A percentile compares a stretch with the other conserved stretches of the same genome.
Evolutionary conservation across 2,113 vertebrate species (phyloP).

Genomic region (Microcebus griseorufus): DNA sequence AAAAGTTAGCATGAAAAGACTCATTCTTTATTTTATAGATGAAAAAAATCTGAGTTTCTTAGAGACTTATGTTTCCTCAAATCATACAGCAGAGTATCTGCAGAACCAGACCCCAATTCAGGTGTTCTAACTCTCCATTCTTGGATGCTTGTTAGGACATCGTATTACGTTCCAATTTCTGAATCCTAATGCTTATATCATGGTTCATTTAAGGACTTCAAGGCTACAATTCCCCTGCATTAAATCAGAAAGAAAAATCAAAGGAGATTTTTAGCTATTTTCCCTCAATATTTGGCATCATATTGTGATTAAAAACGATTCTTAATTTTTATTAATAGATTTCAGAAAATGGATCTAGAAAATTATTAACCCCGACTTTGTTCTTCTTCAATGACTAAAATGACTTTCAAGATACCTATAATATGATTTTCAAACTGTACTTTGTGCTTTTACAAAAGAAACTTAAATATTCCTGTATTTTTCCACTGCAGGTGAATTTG

Average conservation of each 20-base stretch:
- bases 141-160: background rate
- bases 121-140: background rate
- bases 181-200: background rate
- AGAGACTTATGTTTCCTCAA: background rate
- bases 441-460: conserved; percentile 30
- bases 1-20: background rate
- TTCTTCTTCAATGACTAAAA: background rate
- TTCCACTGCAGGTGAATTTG: conserved; percentile 75
- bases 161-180: background rate
- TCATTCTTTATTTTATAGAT: background rate
- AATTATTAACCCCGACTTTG: background rate
- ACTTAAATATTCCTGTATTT: conserved; percentile 52
- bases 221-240: background rate
- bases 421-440: background rate
- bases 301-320: background rate
- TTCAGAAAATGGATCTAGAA: background rate
- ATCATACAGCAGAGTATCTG: background rate
- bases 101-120: background rate
- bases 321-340: background rate
- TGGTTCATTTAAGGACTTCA: background rate
- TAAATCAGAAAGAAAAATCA: background rate
- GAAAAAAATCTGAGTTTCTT: background rate
- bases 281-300: background rate
- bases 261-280: background rate
- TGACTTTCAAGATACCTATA: background rate